Evolutionary conservation across 1,140 invertebrate species (phyloP), one percentile per base, ranked within the genome.

Genomic region (Bombyx mandarina): DNA sequence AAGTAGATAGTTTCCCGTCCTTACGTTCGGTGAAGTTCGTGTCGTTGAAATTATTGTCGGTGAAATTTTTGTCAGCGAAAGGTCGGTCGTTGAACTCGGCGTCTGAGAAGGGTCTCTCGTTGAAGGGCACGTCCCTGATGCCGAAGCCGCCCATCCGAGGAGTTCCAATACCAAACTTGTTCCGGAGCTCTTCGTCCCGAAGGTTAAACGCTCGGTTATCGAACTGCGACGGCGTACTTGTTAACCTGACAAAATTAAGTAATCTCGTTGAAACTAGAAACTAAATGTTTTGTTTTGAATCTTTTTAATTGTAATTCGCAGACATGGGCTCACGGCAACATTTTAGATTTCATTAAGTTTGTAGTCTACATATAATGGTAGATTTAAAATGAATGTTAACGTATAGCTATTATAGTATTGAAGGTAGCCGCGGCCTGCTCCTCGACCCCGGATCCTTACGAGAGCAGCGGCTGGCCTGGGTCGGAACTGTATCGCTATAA

Each of bases 1-100:
- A 75, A 6, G 84, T 87, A 0, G 86, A 88, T 22, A 88, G 67
- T 64, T 87, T 88, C 1, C 81, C 84, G 50, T 81, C 80, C 60
- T 86, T 85, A 46, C 82, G 71, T 61, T 88, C 86, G 45, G 65
- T 73, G 61, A 86, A 88, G 62, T 86, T 88, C 43, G 77, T 62
- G 54, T 86, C 79, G 60, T 66, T 75, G 54, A 80, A 60, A 35
- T 64, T 79, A 57, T 66, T 71, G 26, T 78, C 78, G 43, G 62
- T 65, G 58, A 76, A 79, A 50, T 68, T 77, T 52, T 76, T 74
- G 43, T 80, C 76, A 58, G 63, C 63, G 68, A 82, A 85, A 18
- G 69, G 73, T 53, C 73, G 58, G 53, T 82, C 80, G 63, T 75
- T 77, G 67, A 84, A 82, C 45, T 82, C 73, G 43, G 73, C 71